These are phyloP conservation scores for Coranthus polyacanthus DNA, from an alignment of 2,797 vertebrate genomes.

Conservation along the genomic window DNA sequence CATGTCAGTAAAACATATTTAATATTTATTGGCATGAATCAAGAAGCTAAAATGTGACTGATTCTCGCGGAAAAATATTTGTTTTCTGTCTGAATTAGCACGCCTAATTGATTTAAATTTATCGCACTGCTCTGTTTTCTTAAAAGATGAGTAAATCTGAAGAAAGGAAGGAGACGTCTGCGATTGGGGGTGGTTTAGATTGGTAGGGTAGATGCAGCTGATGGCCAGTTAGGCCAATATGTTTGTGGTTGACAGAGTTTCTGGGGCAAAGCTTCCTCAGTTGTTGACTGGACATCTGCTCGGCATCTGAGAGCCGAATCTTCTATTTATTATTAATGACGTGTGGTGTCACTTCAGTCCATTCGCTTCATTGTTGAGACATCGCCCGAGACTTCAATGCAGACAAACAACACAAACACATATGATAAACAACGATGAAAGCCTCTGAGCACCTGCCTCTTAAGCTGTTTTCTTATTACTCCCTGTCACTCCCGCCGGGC, in stretches of 20 bases:
- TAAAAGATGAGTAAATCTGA: conserved; percentile 20
- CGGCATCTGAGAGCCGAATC: conserved; percentile 51
- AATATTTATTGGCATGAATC: conserved; percentile 24
- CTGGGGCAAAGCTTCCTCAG: conserved; percentile 61
- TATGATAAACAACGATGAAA: conserved; percentile 62
- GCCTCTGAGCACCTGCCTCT: conserved; percentile 57
- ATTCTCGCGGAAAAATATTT: conserved; percentile 29
- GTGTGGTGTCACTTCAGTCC: conserved; percentile 64
- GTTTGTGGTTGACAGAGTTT: conserved; percentile 74
- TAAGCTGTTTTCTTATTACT: conserved; percentile 68
- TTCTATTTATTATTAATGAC: conserved; percentile 79
- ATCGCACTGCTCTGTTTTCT: conserved; percentile 17
- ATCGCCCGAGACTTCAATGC: conserved; percentile 65
- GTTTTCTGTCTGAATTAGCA: conserved; percentile 36
- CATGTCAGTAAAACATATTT: conserved; percentile 15
- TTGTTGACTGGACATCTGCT: conserved; percentile 51
- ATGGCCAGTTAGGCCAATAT: conserved; percentile 63
- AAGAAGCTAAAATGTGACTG: background rate
- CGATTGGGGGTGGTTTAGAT: background rate
- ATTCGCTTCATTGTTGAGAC: conserved; percentile 69
- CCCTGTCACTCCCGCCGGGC: conserved; percentile 63
- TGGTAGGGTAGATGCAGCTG: conserved; percentile 53
- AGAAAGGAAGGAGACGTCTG: conserved; percentile 8
- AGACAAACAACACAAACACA: conserved; percentile 21
- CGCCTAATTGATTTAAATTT: conserved; percentile 45